phyloP scores from a whole-genome alignment of 64 coral and sea anemone species.

The Pocillopora verrucosa region DNA sequence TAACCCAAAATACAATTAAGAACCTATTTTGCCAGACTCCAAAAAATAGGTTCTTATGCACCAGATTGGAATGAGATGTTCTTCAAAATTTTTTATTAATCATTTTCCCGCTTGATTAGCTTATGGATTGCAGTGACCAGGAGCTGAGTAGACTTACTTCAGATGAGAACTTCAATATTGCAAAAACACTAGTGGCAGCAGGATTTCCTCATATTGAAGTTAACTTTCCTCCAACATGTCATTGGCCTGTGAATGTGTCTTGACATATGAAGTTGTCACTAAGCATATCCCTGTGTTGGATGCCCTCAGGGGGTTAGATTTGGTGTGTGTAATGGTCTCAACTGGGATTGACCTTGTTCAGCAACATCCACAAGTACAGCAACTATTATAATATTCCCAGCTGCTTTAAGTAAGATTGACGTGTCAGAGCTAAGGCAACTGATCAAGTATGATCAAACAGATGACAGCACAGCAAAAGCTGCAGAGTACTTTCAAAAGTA shows the following conservation, averaged over 20 bases:
- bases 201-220: slow-evolving; percentile 36
- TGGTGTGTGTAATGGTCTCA: slow-evolving; percentile 1
- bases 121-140: slow-evolving; percentile 22
- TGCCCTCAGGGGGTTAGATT: slow-evolving; percentile 26
- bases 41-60: too few relatives aligned
- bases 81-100: too few relatives aligned
- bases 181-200: slow-evolving; percentile 28
- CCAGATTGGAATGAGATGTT: too few relatives aligned
- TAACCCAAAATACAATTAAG: too few relatives aligned
- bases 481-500: slow-evolving; percentile 27
- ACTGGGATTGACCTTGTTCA: slow-evolving; percentile 12
- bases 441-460: background rate
- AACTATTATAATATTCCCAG: slow-evolving; percentile 12
- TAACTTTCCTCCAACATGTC: slow-evolving; percentile 20
- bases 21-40: too few relatives aligned
- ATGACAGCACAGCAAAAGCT: slow-evolving; percentile 16
- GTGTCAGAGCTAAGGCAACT: slow-evolving; percentile 17
- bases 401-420: slow-evolving; percentile 4
- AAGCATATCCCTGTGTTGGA: slow-evolving; percentile 30
- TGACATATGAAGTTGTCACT: slow-evolving; percentile 47
- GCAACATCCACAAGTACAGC: slow-evolving; percentile 17
- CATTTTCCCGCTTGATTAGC: too few relatives aligned
- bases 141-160: slow-evolving; percentile 28
- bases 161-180: slow-evolving; percentile 19
- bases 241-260: slow-evolving; percentile 47